Base-by-base conservation (phyloP, 2,797 vertebrate species). In the Ctenopoma multispine region DNA sequence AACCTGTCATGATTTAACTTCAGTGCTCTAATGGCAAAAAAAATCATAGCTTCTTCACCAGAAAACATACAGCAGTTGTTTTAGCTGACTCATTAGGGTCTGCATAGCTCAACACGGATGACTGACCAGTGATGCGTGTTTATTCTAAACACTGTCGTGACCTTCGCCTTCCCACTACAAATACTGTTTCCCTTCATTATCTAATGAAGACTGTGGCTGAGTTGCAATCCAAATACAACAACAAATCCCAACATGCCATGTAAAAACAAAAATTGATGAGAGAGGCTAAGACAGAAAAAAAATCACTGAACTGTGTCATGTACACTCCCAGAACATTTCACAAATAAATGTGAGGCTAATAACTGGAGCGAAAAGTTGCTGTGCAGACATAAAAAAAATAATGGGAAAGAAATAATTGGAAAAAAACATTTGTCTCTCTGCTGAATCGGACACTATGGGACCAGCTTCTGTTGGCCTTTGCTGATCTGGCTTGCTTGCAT, bases 141-240 rank as follows among this genome's bases (percentile, higher is more conserved):
- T 79, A 76, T 69, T 83, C 80, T 53, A 87, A 89, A 88, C 87
- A 90, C 59, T 71, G 81, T 1, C 50, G 41, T 83, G 88, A 88
- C 90, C 89, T 83, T 80, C 74, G 80, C 84, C 81, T 82, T 80
- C 43, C 75, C 60, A 73, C 76, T 75, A 77, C 86, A 81, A 84
- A 87, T 77, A 83, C 81, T 74, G 57, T 77, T 78, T 69, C 72
- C 75, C 70, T 60, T 65, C 84, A 83, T 87, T 84, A 83, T 84
- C 74, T 86, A 84, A 90, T 87, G 80, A 82, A 82, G 63, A 63
- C 82, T 59, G 63, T 40, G 60, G 60, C 61, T 49, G 68, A 90
- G 83, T 84, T 53, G 53, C 62, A 84, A 83, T 75, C 59, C 36
- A 86, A 89, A 86, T 76, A 80, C 61, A 86, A 83, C 73, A 84